phyloP scores from a whole-genome alignment of 2,888 invertebrate genomes.

The Helicoverpa assulta region DNA sequence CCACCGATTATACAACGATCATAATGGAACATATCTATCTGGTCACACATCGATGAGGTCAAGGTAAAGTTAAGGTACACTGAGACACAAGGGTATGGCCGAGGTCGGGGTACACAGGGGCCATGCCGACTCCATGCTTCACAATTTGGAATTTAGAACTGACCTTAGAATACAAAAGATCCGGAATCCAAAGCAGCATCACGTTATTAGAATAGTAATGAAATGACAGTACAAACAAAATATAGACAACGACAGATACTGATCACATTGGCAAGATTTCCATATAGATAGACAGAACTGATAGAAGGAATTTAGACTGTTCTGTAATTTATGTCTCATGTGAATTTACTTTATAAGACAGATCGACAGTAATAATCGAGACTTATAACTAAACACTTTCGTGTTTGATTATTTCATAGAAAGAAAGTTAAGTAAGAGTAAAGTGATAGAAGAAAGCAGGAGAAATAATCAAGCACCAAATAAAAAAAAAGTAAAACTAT shows the following conservation, averaged over 20 bases:
- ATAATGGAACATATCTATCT: constrained; percentile 56
- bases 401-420: constrained; percentile 72
- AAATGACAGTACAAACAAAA: constrained; percentile 76
- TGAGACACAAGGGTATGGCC: constrained; percentile 51
- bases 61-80: constrained; percentile 63
- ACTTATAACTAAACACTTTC: constrained; percentile 65
- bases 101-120: constrained; percentile 78
- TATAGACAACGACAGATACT: constrained; percentile 59
- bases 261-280: constrained; percentile 46
- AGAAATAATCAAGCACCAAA: constrained; percentile 74
- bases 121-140: constrained; percentile 87
- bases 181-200: constrained; percentile 89
- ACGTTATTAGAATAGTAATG: constrained; percentile 86
- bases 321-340: constrained; percentile 45
- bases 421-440: constrained; percentile 40
- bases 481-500: constrained; percentile 59
- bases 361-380: constrained; percentile 45
- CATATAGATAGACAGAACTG: constrained; percentile 32
- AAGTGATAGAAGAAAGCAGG: constrained; percentile 47
- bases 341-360: constrained; percentile 51
- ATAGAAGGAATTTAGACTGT: constrained; percentile 33
- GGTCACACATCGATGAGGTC: constrained; percentile 60
- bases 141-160: constrained; percentile 78
- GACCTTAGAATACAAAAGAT: constrained; percentile 88
- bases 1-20: constrained; percentile 64